A percentile compares a stretch with the other conserved stretches of the same genome.
phyloP scores from a whole-genome alignment of 2,888 invertebrate genomes.

The Elaeidobius kamerunicus region DNA sequence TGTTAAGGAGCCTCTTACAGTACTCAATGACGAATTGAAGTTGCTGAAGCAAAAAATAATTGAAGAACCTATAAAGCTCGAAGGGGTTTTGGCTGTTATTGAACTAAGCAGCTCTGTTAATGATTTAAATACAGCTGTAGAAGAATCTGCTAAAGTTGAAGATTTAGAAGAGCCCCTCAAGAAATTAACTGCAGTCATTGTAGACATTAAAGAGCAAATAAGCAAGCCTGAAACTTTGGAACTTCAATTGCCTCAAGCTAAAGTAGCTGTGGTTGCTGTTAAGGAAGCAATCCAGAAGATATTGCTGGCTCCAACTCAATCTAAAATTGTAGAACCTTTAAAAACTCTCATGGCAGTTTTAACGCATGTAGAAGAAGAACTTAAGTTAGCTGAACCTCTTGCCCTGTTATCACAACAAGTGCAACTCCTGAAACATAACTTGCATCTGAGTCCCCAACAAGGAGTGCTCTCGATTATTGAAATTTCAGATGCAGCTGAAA shows the following conservation, averaged over 20 bases:
- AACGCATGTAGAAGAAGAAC: not conserved
- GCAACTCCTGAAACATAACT: conserved; percentile 21
- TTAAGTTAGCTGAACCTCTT: conserved; percentile 8
- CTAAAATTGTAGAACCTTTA: conserved; percentile 5
- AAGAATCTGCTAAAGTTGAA: conserved; percentile 1
- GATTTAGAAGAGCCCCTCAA: conserved; percentile 26
- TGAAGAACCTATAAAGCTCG: conserved; percentile 10
- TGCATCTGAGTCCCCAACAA: conserved; percentile 24
- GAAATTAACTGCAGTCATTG: conserved; percentile 25
- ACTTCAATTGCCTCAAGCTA: conserved; percentile 16
- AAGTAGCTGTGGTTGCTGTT: conserved; percentile 26
- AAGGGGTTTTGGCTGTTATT: conserved; percentile 29
- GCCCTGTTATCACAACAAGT: conserved; percentile 27
- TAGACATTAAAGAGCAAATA: conserved; percentile 24
- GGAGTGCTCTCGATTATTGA: conserved; percentile 29
- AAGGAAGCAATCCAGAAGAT: conserved; percentile 30
- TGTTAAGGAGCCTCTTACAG: conserved; percentile 1
- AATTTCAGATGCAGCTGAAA: conserved; percentile 22
- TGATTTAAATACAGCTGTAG: conserved; percentile 6
- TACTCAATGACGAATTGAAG: conserved; percentile 11
- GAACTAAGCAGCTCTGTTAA: conserved; percentile 19
- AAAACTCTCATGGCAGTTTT: conserved; percentile 2
- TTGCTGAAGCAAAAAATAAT: not conserved
- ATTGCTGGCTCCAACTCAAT: not conserved
- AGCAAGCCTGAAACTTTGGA: conserved; percentile 16